Conservation (phyloP, 1,140 invertebrate genomes). For the Penaeus vannamei region DNA sequence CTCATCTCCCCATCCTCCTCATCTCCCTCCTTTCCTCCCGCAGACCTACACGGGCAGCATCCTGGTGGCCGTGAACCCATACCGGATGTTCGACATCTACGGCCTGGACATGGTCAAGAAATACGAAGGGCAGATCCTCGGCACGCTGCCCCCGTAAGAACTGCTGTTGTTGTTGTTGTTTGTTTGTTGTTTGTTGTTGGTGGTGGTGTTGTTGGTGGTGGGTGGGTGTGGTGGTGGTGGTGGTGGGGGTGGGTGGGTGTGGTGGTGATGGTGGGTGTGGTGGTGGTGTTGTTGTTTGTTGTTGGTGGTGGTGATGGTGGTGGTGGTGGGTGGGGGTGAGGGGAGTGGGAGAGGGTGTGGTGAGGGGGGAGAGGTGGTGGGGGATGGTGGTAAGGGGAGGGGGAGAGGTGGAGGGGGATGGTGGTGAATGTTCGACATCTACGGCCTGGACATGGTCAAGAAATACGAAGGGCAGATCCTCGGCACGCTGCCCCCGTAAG, state of each 20-base stretch:
- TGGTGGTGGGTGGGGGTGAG: too few relatives aligned
- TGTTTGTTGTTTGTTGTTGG: background rate
- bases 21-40: slow-evolving; percentile 65
- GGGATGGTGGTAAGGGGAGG: too few relatives aligned
- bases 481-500: slow-evolving; percentile 87
- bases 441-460: slow-evolving; percentile 94
- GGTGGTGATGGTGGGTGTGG: too few relatives aligned
- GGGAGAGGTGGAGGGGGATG: too few relatives aligned
- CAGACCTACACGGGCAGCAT: slow-evolving; percentile 96
- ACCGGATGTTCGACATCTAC: slow-evolving; percentile 97
- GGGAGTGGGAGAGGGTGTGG: too few relatives aligned
- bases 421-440: slow-evolving; percentile 97
- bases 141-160: slow-evolving; percentile 85
- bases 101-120: slow-evolving; percentile 94
- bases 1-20: slow-evolving; percentile 52
- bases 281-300: too few relatives aligned
- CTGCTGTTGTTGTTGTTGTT: background rate
- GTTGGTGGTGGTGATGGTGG: too few relatives aligned
- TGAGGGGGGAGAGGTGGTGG: too few relatives aligned
- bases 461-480: slow-evolving; percentile 91
- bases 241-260: too few relatives aligned
- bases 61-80: slow-evolving; percentile 95
- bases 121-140: slow-evolving; percentile 90
- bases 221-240: too few relatives aligned
- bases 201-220: background rate